These are phyloP conservation scores for Halesus radiatus DNA, from an alignment of 1,140 invertebrate species.

Conservation along the genomic window DNA sequence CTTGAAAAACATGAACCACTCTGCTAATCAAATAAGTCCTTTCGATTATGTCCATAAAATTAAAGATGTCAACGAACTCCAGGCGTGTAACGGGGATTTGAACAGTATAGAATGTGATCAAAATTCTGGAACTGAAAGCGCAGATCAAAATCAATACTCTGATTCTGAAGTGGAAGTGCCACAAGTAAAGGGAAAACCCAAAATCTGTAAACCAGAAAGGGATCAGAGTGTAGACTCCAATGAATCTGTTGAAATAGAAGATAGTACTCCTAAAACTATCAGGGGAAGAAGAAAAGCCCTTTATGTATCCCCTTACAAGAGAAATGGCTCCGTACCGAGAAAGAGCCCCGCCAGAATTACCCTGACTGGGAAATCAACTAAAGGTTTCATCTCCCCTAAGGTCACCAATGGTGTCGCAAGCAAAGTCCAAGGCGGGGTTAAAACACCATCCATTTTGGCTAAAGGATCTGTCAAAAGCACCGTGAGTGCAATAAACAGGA, in stretches of 20 bases:
- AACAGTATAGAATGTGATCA: constrained; percentile 69
- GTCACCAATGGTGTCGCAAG: constrained; percentile 24
- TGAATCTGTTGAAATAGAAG: constrained; percentile 61
- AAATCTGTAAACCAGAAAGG: constrained; percentile 73
- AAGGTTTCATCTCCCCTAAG: constrained; percentile 26
- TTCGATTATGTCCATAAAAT: constrained; percentile 57
- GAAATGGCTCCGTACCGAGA: constrained; percentile 59
- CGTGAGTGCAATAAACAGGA: constrained; percentile 11
- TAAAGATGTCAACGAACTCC: constrained; percentile 59
- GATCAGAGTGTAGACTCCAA: constrained; percentile 65
- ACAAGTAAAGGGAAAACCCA: constrained; percentile 66
- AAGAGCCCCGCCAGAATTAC: constrained; percentile 57
- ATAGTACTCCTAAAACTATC: constrained; percentile 75
- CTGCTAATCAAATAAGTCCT: not conserved
- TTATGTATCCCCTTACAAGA: constrained; percentile 75
- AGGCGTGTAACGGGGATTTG: constrained; percentile 63
- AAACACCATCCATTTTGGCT: constrained; percentile 20
- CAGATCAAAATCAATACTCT: constrained; percentile 58
- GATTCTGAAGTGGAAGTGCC: constrained; percentile 65
- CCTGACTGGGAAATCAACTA: constrained; percentile 29
- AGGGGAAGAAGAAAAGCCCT: constrained; percentile 82
- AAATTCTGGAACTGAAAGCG: constrained; percentile 67
- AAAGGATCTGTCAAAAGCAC: constrained; percentile 50
- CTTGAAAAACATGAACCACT: constrained; percentile 63
- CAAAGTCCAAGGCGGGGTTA: constrained; percentile 6